phyloP scores from a whole-genome alignment of 1,140 invertebrate species.

The Epicauta chinensis region DNA sequence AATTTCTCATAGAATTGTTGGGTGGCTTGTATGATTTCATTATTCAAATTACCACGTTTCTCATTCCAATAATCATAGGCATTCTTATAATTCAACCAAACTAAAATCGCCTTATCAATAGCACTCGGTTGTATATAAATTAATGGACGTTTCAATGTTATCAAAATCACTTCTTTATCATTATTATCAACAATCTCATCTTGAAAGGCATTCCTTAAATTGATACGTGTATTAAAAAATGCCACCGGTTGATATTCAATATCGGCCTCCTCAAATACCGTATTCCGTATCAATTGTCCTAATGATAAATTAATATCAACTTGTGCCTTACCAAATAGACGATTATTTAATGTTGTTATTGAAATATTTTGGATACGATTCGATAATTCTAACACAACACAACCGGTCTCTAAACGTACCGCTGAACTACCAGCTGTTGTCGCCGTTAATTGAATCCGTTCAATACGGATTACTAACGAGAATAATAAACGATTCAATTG shows the following conservation, averaged over 20 bases:
- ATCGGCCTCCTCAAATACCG: constrained; percentile 93
- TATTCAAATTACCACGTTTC: constrained; percentile 81
- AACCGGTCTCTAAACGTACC: constrained; percentile 85
- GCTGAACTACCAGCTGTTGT: constrained; percentile 97
- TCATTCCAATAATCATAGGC: constrained; percentile 99
- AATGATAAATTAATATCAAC: constrained; percentile 92
- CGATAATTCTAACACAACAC: constrained; percentile 84
- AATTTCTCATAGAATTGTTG: constrained; percentile 72
- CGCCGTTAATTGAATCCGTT: constrained; percentile 94
- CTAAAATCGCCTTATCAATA: constrained; percentile 92
- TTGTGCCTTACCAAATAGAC: constrained; percentile 86
- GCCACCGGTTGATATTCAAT: constrained; percentile 95
- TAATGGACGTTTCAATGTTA: constrained; percentile 83
- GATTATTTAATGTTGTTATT: constrained; percentile 41
- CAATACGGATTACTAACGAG: constrained; percentile 79
- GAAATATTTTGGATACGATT: constrained; percentile 90
- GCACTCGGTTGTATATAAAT: constrained; percentile 94
- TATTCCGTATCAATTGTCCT: constrained; percentile 88
- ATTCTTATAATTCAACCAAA: constrained; percentile 98
- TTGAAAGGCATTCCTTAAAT: constrained; percentile 42
- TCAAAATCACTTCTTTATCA: constrained; percentile 91
- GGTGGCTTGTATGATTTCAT: constrained; percentile 76
- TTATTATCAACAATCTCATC: constrained; percentile 85
- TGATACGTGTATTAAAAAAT: constrained; percentile 93
- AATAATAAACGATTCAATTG: constrained; percentile 67